phyloP scores from a whole-genome alignment of 2,113 vertebrate species.

The Datnioides undecimradiatus region DNA sequence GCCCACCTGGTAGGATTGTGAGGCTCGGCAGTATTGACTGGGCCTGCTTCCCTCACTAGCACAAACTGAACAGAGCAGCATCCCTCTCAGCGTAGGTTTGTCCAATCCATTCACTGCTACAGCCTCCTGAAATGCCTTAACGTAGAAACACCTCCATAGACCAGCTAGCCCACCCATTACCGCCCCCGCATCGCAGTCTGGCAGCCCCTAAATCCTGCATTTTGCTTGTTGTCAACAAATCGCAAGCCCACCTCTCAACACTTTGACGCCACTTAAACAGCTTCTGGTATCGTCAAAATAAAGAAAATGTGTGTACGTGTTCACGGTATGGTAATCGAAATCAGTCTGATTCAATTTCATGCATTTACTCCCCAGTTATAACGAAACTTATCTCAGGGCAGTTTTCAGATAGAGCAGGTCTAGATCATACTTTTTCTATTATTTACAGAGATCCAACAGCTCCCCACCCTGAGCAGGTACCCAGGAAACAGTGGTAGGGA shows the following conservation, averaged over 20 bases:
- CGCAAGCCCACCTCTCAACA: neutral
- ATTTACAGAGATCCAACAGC: too few relatives aligned
- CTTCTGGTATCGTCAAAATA: neutral
- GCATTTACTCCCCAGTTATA: too few relatives aligned
- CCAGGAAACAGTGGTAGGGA: too few relatives aligned
- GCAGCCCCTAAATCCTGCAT: neutral
- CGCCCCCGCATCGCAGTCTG: neutral
- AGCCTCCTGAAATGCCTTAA: constrained; percentile 55
- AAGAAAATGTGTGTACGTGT: neutral
- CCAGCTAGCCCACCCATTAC: neutral
- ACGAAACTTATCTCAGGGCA: too few relatives aligned
- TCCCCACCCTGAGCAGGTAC: too few relatives aligned
- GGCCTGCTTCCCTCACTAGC: neutral
- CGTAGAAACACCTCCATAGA: neutral
- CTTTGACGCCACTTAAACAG: too few relatives aligned
- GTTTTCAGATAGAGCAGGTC: too few relatives aligned
- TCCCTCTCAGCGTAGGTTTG: neutral
- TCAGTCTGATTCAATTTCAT: too few relatives aligned
- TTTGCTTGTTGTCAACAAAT: neutral
- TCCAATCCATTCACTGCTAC: constrained; percentile 14
- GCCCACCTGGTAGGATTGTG: constrained; percentile 16
- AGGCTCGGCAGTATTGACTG: constrained; percentile 4
- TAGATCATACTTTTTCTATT: too few relatives aligned
- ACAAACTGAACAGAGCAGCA: neutral
- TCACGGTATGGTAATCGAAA: too few relatives aligned